A percentile compares a stretch with the other conserved stretches of the same genome.
These are phyloP conservation scores for Heteromurus nitidus DNA, from an alignment of 2,888 invertebrate species.

Conservation along the genomic window DNA sequence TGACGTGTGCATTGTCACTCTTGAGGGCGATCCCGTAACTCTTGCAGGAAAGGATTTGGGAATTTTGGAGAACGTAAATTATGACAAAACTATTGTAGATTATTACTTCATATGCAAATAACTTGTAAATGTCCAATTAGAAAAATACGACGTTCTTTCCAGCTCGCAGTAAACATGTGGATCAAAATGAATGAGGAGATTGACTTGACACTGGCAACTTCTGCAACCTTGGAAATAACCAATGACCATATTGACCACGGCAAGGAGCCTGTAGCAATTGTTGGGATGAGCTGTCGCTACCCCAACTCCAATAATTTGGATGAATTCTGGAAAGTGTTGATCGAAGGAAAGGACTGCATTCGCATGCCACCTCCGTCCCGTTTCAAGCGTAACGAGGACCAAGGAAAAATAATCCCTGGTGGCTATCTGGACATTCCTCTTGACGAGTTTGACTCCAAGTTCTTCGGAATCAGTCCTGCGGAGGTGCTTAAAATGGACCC, in stretches of 20 bases:
- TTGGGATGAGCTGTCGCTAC: conserved; percentile 16
- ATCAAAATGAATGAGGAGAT: neutral
- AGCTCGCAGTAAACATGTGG: neutral
- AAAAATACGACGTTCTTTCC: neutral
- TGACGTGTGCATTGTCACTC: too few species aligned
- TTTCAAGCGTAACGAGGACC: neutral
- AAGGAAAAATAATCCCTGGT: neutral
- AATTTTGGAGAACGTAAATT: too few species aligned
- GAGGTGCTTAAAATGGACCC: conserved; percentile 6
- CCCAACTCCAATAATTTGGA: conserved; percentile 26
- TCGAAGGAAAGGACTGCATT: conserved; percentile 15
- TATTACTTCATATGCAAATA: too few species aligned
- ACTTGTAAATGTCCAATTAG: neutral
- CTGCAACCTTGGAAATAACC: neutral
- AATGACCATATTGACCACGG: neutral
- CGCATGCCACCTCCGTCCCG: neutral
- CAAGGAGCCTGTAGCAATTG: conserved; percentile 14
- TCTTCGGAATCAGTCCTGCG: neutral
- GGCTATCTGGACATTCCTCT: neutral
- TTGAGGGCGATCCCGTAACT: too few species aligned
- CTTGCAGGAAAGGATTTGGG: too few species aligned
- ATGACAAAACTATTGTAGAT: too few species aligned
- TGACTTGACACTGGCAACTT: neutral
- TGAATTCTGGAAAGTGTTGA: conserved; percentile 38
- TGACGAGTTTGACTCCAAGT: conserved; percentile 16